Percentiles rank a stretch among this genome's conserved stretches.
These are phyloP conservation scores for Pantherophis alleghaniensis DNA, from an alignment of 2,797 vertebrate species.

Conservation along the genomic window DNA sequence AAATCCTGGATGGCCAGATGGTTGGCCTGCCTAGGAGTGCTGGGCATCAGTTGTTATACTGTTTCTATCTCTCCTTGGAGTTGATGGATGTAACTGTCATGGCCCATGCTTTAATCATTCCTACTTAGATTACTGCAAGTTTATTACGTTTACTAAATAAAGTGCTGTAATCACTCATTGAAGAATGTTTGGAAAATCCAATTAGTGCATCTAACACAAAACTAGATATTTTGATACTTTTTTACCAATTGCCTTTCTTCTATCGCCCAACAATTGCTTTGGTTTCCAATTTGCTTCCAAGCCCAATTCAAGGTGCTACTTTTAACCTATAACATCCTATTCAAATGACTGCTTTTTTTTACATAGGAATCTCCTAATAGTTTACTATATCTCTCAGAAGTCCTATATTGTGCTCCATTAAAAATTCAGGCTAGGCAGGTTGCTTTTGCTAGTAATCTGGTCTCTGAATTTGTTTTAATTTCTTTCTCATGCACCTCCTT, in stretches of 20 bases:
- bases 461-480: not conserved
- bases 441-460: not conserved
- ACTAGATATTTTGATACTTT: not conserved
- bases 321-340: not conserved
- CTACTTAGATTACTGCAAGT: not conserved
- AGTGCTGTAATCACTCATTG: not conserved
- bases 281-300: not conserved
- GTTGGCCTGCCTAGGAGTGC: not conserved
- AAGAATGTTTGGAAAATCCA: not conserved
- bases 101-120: not conserved
- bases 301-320: not conserved
- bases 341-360: not conserved
- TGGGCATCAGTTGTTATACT: not conserved
- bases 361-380: not conserved
- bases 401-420: not conserved
- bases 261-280: not conserved
- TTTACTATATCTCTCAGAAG: not conserved
- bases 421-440: not conserved
- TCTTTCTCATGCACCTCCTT: not conserved
- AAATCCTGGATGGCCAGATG: not conserved
- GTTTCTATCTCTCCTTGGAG: not conserved
- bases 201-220: not conserved
- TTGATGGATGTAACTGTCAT: not conserved
- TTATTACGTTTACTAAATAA: not conserved
- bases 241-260: not conserved